phyloP scores from a whole-genome alignment of 1,140 invertebrate genomes.

The Asobara japonica region DNA sequence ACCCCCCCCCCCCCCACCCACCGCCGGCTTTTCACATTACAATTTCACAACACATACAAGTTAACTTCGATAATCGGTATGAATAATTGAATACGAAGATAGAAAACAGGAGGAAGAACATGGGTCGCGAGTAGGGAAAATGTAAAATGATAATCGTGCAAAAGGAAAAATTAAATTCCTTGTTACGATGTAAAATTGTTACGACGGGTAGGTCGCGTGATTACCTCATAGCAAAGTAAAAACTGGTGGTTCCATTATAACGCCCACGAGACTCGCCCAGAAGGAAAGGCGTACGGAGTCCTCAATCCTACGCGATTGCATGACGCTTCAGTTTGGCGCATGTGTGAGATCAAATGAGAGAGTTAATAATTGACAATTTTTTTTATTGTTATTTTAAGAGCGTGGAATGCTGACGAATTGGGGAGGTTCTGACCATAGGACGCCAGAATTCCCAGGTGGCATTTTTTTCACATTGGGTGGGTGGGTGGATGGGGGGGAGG shows the following conservation, averaged over 20 bases:
- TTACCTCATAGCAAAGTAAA: slow-evolving; percentile 34
- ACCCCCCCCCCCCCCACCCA: no score
- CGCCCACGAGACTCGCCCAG: slow-evolving; percentile 36
- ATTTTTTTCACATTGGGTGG: no score
- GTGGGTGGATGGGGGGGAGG: no score
- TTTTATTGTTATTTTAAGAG: no score
- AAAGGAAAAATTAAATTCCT: slow-evolving; percentile 13
- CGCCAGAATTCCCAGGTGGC: no score
- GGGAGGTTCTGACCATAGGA: no score
- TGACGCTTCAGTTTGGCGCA: slow-evolving; percentile 22
- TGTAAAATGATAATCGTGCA: slow-evolving; percentile 10
- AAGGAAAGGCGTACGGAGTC: slow-evolving; percentile 34
- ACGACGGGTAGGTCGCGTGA: slow-evolving; percentile 30
- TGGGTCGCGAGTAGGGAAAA: neutral
- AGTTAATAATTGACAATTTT: neutral
- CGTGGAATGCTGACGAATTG: no score
- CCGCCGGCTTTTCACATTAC: slow-evolving; percentile 10
- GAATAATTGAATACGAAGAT: slow-evolving; percentile 28
- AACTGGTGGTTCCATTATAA: slow-evolving; percentile 39
- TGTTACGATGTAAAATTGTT: slow-evolving; percentile 30
- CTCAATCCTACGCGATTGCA: slow-evolving; percentile 32
- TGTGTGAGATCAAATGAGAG: slow-evolving; percentile 5
- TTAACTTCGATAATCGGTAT: slow-evolving; percentile 3
- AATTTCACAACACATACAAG: slow-evolving; percentile 18
- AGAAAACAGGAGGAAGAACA: neutral